Evolutionary conservation across 1,140 invertebrate species (phyloP), one percentile per base, ranked within the genome.

Genomic region (Drosophila kanapiae): DNA sequence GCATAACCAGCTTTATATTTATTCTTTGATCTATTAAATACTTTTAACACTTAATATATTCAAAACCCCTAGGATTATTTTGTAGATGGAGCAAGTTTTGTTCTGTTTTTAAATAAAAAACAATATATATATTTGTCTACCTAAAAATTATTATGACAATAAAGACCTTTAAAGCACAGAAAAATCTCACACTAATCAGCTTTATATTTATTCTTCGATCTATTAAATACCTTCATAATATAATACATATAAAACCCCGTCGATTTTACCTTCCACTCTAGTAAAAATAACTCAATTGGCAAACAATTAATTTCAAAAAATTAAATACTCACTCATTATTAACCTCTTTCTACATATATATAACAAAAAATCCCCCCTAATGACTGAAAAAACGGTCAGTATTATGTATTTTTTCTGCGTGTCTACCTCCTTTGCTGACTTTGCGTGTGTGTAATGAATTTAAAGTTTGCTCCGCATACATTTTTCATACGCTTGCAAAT

Each of bases 371-470:
- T n/a, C n/a, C n/a, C n/a, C 18, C 14, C 1, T 16, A 11, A 13
- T 7, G 3, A 10, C 18, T 38, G 6, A 27, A 38, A 38, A 56
- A 56, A 5, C 8, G 11, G 0, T n/a, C 18, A 38, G 13, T 38
- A 6, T 10, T 38, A 38, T 11, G n/a, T 9, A 40, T 37, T 38
- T 27, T 23, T 31, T 27, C 42, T 42, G 13, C 45, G 47, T 60
- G 53, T 37, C 7, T 16, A 16, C 42, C 40, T 14, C 48, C 43
- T 42, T 42, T 51, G 64, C 72, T 60, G 59, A 81, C 84, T 78
- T 88, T 88, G 84, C 85, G 78, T 88, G 84, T 88, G 78, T 88
- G 85, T 90, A 88, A 88, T 88, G 85, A 88, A 88, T 88, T 88
- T 88, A 88, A 90, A 88, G 85, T 90, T 88, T 78, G 85, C 81